These are phyloP conservation scores for Nycticorax nycticorax DNA, from an alignment of 2,113 vertebrate genomes.

Conservation along the genomic window DNA sequence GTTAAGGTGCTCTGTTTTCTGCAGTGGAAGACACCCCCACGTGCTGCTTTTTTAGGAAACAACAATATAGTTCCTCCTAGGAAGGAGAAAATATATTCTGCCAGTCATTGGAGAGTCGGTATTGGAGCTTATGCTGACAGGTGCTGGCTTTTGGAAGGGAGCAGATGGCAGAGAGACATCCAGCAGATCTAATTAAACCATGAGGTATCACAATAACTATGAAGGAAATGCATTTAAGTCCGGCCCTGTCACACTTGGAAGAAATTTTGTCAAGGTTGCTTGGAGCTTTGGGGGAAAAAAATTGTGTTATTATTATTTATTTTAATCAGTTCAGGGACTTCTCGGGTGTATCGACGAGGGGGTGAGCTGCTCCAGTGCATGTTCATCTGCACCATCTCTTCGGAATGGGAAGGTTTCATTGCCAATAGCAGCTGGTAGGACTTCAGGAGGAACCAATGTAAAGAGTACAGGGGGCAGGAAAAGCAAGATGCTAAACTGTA, in stretches of 20 bases:
- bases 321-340: background rate
- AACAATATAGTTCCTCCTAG: background rate
- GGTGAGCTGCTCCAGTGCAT: background rate
- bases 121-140: background rate
- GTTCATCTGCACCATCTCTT: background rate
- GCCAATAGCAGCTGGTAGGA: background rate
- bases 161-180: constrained; percentile 43
- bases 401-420: background rate
- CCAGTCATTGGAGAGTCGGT: background rate
- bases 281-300: background rate
- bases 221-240: background rate
- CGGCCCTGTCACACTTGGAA: background rate
- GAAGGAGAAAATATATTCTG: background rate
- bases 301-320: background rate
- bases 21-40: background rate
- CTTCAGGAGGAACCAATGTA: background rate
- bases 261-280: background rate
- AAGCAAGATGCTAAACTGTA: background rate
- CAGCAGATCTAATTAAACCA: constrained; percentile 42
- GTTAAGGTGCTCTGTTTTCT: background rate
- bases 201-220: background rate
- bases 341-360: background rate
- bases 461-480: background rate
- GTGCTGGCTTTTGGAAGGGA: constrained; percentile 33
- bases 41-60: background rate